Conservation (phyloP, 2,113 vertebrate species). For the Struthidea cinerea region DNA sequence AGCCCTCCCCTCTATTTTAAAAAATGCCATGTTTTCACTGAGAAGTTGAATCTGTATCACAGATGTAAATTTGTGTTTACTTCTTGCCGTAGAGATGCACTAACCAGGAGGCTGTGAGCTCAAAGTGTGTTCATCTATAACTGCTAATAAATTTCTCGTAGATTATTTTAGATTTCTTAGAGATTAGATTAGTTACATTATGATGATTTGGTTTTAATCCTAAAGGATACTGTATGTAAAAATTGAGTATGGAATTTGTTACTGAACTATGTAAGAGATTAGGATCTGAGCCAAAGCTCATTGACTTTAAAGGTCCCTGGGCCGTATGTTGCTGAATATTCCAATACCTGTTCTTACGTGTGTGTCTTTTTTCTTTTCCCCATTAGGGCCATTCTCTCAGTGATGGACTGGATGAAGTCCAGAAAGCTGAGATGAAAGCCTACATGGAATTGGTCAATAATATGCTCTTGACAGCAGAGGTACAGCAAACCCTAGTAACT, state of each 20-base stretch:
- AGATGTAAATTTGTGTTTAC: background rate
- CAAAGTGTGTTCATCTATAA: background rate
- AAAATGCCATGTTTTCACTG: background rate
- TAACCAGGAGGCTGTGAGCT: background rate
- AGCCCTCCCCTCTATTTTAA: background rate
- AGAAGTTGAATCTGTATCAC: background rate
- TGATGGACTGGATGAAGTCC: slow-evolving; percentile 90
- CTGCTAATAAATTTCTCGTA: background rate
- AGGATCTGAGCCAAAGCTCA: background rate
- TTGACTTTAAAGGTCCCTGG: background rate
- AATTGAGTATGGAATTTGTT: background rate
- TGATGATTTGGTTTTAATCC: background rate
- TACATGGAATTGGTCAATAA: slow-evolving; percentile 94
- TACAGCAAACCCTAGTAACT: slow-evolving; percentile 56
- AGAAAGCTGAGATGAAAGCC: slow-evolving; percentile 97
- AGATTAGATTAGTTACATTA: background rate
- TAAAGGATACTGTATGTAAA: background rate
- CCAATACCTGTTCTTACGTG: background rate
- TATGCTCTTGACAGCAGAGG: slow-evolving; percentile 95
- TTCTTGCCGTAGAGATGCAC: background rate
- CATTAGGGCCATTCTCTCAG: slow-evolving; percentile 92
- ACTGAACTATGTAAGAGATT: background rate
- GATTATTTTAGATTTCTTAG: background rate
- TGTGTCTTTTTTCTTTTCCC: background rate
- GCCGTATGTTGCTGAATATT: background rate